A percentile compares a stretch with the other conserved stretches of the same genome.
Conservation (phyloP, 2,797 vertebrate genomes). For the Anas georgica region DNA sequence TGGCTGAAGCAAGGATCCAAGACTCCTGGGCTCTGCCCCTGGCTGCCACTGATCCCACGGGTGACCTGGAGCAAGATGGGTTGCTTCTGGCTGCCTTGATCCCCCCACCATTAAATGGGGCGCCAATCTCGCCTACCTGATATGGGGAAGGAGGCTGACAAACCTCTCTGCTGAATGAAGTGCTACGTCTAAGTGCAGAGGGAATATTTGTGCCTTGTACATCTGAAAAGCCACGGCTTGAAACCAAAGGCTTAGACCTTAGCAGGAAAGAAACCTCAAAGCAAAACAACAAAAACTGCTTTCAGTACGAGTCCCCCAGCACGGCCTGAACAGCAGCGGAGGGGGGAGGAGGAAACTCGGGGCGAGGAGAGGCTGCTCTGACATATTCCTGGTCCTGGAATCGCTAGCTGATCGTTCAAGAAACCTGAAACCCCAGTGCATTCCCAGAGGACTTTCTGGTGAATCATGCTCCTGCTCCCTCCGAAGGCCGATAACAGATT, state of each 20-base stretch:
- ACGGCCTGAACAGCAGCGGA: neutral
- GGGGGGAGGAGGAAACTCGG: neutral
- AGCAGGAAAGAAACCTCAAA: constrained; percentile 7
- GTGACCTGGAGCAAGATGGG: neutral
- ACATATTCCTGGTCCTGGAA: constrained; percentile 14
- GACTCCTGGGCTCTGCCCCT: neutral
- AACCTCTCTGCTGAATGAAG: neutral
- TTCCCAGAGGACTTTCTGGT: constrained; percentile 44
- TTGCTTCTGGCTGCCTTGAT: neutral
- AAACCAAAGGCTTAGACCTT: neutral
- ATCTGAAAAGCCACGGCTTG: neutral
- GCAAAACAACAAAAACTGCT: neutral
- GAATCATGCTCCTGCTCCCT: constrained; percentile 14
- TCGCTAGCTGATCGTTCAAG: constrained; percentile 26
- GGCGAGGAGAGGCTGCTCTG: neutral
- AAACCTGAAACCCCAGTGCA: constrained; percentile 23
- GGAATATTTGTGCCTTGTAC: neutral
- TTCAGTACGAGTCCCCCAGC: neutral
- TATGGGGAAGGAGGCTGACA: neutral
- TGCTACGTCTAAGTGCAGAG: neutral
- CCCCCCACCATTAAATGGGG: rapidly evolving
- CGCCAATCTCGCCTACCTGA: neutral
- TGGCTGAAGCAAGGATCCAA: neutral
- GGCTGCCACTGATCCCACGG: rapidly evolving
- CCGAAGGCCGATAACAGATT: neutral